phyloP scores from a whole-genome alignment of 2,113 vertebrate genomes.

The Chamaea fasciata region DNA sequence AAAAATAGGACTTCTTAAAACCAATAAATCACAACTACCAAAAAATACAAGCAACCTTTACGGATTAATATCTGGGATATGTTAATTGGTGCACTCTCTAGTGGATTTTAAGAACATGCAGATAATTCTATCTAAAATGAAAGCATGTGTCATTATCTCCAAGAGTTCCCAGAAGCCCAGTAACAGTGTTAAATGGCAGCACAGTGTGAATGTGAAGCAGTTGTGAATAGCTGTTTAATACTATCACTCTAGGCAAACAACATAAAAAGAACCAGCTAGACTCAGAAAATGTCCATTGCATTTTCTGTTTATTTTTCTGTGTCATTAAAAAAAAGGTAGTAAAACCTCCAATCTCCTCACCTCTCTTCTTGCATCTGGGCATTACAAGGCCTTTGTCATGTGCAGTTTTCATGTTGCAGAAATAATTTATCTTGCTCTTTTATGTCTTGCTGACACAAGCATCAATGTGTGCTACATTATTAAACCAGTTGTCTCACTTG shows the following conservation, averaged over 20 bases:
- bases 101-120: constrained; percentile 26
- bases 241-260: background rate
- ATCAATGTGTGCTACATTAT: background rate
- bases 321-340: background rate
- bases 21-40: background rate
- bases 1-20: background rate
- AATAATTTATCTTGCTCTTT: constrained; percentile 1
- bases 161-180: constrained; percentile 49
- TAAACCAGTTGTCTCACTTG: constrained; percentile 18
- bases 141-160: constrained; percentile 44
- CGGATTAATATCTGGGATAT: constrained; percentile 23
- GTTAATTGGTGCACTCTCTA: constrained; percentile 45
- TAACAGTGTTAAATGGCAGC: background rate
- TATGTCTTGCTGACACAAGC: background rate
- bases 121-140: constrained; percentile 36
- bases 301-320: constrained; percentile 17
- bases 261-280: background rate
- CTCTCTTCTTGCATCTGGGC: background rate
- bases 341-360: background rate
- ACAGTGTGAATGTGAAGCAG: background rate
- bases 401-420: background rate
- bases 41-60: background rate
- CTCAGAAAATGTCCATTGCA: background rate
- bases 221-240: background rate
- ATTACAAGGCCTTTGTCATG: background rate